Conservation (phyloP, 2,797 vertebrate genomes). For the Sciurus vulgaris region DNA sequence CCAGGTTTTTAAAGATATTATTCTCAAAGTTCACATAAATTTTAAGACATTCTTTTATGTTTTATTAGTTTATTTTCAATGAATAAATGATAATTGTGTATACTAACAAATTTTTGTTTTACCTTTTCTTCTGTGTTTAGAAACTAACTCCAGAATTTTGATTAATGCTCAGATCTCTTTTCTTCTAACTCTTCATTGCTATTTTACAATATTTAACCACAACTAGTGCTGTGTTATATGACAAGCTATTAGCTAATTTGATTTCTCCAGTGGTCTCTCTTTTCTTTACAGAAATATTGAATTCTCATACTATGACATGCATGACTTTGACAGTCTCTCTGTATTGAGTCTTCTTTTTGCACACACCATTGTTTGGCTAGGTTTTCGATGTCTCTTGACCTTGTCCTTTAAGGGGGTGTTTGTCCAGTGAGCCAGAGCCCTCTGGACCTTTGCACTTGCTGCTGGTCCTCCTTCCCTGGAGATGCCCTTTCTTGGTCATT, state of each 20-base stretch:
- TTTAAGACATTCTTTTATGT: background rate
- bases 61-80: background rate
- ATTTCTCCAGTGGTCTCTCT: no score
- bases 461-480: no score
- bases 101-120: background rate
- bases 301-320: background rate
- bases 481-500: no score
- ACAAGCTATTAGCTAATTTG: background rate
- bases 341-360: no score
- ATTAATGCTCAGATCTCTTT: background rate
- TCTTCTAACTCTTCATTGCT: background rate
- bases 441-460: no score
- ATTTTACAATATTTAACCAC: background rate
- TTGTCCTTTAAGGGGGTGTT: no score
- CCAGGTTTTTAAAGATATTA: background rate
- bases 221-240: background rate
- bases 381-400: no score
- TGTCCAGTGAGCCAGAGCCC: no score
- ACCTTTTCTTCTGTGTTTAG: background rate
- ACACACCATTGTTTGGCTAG: no score
- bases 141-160: background rate
- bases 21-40: background rate
- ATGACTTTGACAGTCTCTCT: no score
- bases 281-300: background rate
- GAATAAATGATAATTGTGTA: background rate